Conservation (phyloP, 2,797 vertebrate species). For the Micropoecilia bifurca region DNA sequence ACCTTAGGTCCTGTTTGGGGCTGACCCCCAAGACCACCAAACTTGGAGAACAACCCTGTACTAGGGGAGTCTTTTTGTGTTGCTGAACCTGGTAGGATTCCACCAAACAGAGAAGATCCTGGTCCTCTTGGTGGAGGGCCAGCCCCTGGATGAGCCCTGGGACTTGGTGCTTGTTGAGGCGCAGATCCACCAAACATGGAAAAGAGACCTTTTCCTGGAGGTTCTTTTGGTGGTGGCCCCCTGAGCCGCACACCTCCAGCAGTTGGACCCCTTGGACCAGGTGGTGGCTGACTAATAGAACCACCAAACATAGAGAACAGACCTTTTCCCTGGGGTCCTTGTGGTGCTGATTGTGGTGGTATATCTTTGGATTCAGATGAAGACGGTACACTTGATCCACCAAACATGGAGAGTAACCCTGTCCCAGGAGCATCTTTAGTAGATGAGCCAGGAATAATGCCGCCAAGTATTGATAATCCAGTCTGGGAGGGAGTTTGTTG, state of each 20-base stretch:
- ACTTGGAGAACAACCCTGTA: constrained; percentile 77
- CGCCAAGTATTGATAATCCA: constrained; percentile 78
- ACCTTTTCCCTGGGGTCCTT: constrained; percentile 74
- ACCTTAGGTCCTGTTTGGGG: constrained; percentile 48
- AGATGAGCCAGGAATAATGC: constrained; percentile 79
- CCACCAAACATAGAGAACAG: constrained; percentile 81
- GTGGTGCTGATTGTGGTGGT: constrained; percentile 36
- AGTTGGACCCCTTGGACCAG: constrained; percentile 55
- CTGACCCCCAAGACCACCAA: constrained; percentile 68
- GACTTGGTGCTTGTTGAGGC: constrained; percentile 64
- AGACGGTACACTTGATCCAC: constrained; percentile 69
- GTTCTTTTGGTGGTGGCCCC: constrained; percentile 72
- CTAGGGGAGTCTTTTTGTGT: constrained; percentile 66
- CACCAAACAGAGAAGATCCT: constrained; percentile 72
- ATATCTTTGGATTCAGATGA: constrained; percentile 55
- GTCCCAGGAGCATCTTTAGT: constrained; percentile 77
- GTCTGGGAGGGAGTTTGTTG: constrained; percentile 59
- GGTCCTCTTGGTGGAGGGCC: constrained; percentile 48
- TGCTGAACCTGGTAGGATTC: constrained; percentile 64
- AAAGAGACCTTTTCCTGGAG: constrained; percentile 78
- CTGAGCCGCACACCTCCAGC: constrained; percentile 41
- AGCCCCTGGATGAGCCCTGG: constrained; percentile 47
- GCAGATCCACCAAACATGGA: constrained; percentile 79
- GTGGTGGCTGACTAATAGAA: constrained; percentile 62
- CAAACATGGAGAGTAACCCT: constrained; percentile 90